Percentiles rank a stretch among this genome's conserved stretches.
Conservation (phyloP, 2,113 vertebrate genomes). For the Caloenas nicobarica region DNA sequence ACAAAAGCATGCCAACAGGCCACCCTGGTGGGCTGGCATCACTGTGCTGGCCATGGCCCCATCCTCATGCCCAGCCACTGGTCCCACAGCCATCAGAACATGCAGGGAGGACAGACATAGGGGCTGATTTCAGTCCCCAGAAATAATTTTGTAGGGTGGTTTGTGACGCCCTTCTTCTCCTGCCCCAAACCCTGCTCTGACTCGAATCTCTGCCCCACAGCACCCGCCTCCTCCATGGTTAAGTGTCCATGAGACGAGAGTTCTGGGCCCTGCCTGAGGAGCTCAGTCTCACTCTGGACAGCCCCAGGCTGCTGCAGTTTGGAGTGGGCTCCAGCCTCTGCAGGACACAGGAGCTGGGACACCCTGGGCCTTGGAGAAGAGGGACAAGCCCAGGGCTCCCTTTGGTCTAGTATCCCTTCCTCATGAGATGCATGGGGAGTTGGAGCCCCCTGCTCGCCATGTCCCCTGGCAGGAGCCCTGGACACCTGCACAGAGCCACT, state of each 20-base stretch:
- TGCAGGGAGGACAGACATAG: neutral
- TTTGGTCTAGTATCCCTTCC: rapidly evolving
- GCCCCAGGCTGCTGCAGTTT: neutral
- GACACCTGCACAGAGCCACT: neutral
- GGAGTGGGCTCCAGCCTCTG: neutral
- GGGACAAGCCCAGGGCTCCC: neutral
- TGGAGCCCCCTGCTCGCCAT: rapidly evolving
- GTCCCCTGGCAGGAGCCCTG: neutral
- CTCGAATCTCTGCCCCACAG: neutral
- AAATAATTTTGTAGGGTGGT: neutral
- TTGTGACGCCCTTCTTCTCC: neutral
- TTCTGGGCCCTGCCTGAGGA: neutral
- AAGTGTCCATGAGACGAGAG: neutral
- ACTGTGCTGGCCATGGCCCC: neutral
- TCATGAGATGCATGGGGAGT: rapidly evolving
- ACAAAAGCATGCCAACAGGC: neutral
- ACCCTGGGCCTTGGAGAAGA: neutral
- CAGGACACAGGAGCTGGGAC: neutral
- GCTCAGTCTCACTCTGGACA: rapidly evolving
- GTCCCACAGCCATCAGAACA: neutral
- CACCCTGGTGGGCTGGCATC: neutral
- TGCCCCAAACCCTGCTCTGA: neutral
- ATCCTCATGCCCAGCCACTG: rapidly evolving
- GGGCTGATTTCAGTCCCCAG: neutral
- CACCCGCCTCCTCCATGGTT: neutral